Base-by-base conservation (phyloP, 2,113 vertebrate species). In the Pithys albifrons region DNA sequence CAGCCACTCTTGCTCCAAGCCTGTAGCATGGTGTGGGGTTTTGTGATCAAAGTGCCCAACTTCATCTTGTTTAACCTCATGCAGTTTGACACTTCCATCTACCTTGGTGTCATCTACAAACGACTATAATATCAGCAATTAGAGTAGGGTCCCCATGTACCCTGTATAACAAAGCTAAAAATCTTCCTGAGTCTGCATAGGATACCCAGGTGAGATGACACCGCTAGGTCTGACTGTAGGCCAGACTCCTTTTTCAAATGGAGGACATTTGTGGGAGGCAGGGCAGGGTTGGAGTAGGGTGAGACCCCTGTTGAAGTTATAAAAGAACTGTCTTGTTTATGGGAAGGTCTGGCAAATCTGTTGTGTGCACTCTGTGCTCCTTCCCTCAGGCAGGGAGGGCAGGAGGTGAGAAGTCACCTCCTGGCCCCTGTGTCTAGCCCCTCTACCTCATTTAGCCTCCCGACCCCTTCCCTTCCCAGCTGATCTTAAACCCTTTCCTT, bases 401-500 rank as follows among this genome's bases (percentile, higher is more conserved):
- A 0, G 25, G 27, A 65, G 33, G 7, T 31, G 20, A 58, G 24
- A 39, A 24, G n/a, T 27, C 54, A 46, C 10, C 14, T 84, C 29
- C 11, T 2, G 1, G 39, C 20, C 17, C 19, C 46, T 22, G 33
- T 0, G 0, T 55, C 41, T 28, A 82, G 23, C 20, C 25, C 19
- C 9, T 35, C 67, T 59, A 49, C 49, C 45, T 70, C 4, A 1
- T 31, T n/a, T 35, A 48, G 25, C 14, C 24, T 59, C 28, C 37
- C 0, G 2, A 17, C 10, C 2, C 10, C 14, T 57, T 72, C 25
- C 23, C 14, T n/a, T 74, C 22, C 43, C 0, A 0, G 14, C 1
- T 2, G 22, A 43, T 54, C 29, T 22, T 35, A 88, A 81, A 28
- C 10, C 7, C 8, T 70, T 71, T 59, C 28, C 7, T 49, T 52